Evolutionary conservation across 2,113 vertebrate species (phyloP).

Genomic region (Gadus macrocephalus): DNA sequence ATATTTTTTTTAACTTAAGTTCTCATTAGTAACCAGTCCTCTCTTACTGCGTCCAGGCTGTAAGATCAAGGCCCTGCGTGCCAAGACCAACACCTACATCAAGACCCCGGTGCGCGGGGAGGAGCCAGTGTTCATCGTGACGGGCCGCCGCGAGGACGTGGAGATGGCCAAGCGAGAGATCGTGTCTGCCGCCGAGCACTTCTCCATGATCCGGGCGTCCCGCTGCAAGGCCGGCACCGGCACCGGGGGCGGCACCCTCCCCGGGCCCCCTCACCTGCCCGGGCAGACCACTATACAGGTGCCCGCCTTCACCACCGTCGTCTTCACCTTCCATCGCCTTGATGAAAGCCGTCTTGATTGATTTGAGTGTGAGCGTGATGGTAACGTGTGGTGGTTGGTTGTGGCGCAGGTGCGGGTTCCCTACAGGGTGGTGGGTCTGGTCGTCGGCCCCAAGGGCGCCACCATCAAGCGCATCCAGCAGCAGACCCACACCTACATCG

Average conservation of each 20-base stretch:
- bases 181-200: slow-evolving; percentile 91
- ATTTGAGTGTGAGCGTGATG: background rate
- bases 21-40: no score
- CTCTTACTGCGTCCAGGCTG: slow-evolving; percentile 72
- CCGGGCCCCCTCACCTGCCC: slow-evolving; percentile 86
- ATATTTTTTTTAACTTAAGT: background rate
- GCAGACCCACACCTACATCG: slow-evolving; percentile 96
- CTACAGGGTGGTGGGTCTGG: slow-evolving; percentile 92
- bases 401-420: slow-evolving; percentile 86
- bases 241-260: slow-evolving; percentile 59
- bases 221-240: slow-evolving; percentile 77
- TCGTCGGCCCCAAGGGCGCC: slow-evolving; percentile 94
- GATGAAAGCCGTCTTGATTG: background rate
- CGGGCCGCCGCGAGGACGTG: slow-evolving; percentile 91
- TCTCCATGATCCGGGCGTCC: slow-evolving; percentile 93
- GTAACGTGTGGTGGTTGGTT: no score
- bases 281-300: slow-evolving; percentile 98
- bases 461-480: slow-evolving; percentile 99
- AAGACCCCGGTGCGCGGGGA: slow-evolving; percentile 93
- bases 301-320: background rate
- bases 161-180: slow-evolving; percentile 97
- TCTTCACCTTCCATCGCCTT: background rate
- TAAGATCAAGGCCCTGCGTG: slow-evolving; percentile 95
- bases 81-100: slow-evolving; percentile 98
- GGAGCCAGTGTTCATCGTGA: slow-evolving; percentile 94